These are phyloP conservation scores for Elysia chlorotica DNA, from an alignment of 1,140 invertebrate species.

Conservation along the genomic window DNA sequence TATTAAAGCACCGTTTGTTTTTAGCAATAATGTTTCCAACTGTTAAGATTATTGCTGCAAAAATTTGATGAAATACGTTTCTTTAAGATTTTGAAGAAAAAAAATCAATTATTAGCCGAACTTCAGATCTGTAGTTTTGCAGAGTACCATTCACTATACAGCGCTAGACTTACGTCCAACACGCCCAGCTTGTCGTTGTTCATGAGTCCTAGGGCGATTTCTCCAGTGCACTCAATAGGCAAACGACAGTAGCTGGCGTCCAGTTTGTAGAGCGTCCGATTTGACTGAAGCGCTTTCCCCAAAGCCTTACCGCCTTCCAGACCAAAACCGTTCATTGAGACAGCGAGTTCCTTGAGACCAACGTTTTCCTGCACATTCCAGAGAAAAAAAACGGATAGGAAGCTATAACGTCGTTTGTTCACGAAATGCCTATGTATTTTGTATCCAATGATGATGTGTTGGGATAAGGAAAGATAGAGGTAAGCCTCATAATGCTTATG, in stretches of 20 bases:
- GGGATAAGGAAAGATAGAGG: neutral
- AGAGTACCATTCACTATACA: too few relatives aligned
- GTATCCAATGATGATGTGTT: neutral
- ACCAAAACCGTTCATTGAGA: slow-evolving; percentile 53
- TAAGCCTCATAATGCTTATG: neutral
- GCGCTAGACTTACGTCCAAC: slow-evolving; percentile 38
- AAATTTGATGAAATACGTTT: too few relatives aligned
- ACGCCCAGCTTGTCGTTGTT: slow-evolving; percentile 45
- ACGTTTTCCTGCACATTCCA: slow-evolving; percentile 57
- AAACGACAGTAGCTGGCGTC: slow-evolving; percentile 53
- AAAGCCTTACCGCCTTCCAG: slow-evolving; percentile 43
- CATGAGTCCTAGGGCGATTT: slow-evolving; percentile 44
- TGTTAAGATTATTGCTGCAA: too few relatives aligned
- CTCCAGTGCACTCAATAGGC: slow-evolving; percentile 37
- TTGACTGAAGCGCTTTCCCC: slow-evolving; percentile 44
- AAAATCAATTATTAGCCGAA: too few relatives aligned
- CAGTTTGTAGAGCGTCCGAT: slow-evolving; percentile 44
- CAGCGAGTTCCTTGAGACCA: slow-evolving; percentile 43
- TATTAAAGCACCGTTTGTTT: too few relatives aligned
- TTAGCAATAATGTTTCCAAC: too few relatives aligned
- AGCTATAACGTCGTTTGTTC: neutral
- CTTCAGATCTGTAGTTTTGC: too few relatives aligned
- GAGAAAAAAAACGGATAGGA: too few relatives aligned
- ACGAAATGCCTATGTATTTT: neutral
- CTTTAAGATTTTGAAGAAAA: too few relatives aligned